Evolutionary conservation across 2,888 invertebrate species (phyloP).

Genomic region (Pachliopta kotzebuea): DNA sequence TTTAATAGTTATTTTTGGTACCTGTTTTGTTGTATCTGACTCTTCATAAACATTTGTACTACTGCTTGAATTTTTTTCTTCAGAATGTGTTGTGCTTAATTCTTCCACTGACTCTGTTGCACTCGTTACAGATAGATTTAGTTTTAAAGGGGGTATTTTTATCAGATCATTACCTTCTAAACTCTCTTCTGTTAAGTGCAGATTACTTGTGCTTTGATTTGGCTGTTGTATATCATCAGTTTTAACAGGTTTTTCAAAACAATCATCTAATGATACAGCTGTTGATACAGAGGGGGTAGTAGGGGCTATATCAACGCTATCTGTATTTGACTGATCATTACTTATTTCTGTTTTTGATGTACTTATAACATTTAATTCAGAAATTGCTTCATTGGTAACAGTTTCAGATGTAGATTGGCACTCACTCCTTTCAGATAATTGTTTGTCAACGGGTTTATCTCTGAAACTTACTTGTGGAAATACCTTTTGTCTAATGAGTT

Average conservation of each 20-base stretch:
- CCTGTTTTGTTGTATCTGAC: slow-evolving; percentile 55
- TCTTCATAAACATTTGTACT: slow-evolving; percentile 34
- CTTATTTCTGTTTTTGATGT: slow-evolving; percentile 31
- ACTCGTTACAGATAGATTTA: slow-evolving; percentile 45
- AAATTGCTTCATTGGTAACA: slow-evolving; percentile 36
- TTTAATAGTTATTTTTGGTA: slow-evolving; percentile 77
- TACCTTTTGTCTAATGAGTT: slow-evolving; percentile 70
- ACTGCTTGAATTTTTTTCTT: slow-evolving; percentile 38
- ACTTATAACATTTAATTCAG: slow-evolving; percentile 36
- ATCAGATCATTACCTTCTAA: slow-evolving; percentile 38
- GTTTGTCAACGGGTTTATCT: slow-evolving; percentile 42
- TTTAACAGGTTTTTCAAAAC: slow-evolving; percentile 11
- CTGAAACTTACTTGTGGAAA: slow-evolving; percentile 46
- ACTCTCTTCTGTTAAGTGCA: slow-evolving; percentile 21
- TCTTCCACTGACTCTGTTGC: slow-evolving; percentile 30
- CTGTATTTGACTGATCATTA: slow-evolving; percentile 10
- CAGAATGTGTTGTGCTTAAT: slow-evolving; percentile 30
- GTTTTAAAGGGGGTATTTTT: slow-evolving; percentile 54
- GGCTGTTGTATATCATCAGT: slow-evolving; percentile 19
- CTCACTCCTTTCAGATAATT: slow-evolving; percentile 45
- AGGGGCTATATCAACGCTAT: neutral
- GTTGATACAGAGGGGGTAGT: slow-evolving; percentile 1
- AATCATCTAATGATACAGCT: slow-evolving; percentile 12
- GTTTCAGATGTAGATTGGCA: slow-evolving; percentile 63
- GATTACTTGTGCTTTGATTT: slow-evolving; percentile 16